Percentiles rank a stretch among this genome's conserved stretches.
Conservation (phyloP, 2,113 vertebrate species). For the Sitta europaea region DNA sequence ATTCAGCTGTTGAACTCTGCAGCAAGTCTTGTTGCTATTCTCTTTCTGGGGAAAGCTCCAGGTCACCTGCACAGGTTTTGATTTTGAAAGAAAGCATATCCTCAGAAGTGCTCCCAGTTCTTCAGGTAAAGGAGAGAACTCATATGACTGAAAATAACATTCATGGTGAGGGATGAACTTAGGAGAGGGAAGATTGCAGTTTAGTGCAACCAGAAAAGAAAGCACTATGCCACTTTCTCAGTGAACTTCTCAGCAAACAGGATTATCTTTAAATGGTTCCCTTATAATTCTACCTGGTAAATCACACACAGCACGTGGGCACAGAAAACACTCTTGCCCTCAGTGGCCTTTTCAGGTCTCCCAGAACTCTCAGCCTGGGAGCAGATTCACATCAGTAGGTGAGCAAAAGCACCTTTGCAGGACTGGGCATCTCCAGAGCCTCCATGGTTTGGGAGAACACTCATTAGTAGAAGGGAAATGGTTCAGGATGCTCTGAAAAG, state of each 20-base stretch:
- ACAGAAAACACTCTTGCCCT: background rate
- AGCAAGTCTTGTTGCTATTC: background rate
- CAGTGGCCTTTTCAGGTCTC: background rate
- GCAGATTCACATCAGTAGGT: background rate
- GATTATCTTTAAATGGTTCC: background rate
- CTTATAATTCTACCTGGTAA: background rate
- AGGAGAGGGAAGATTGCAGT: background rate
- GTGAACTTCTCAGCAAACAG: background rate
- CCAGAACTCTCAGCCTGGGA: background rate
- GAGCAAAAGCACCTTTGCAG: background rate
- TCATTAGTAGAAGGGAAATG: background rate
- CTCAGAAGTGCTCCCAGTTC: background rate
- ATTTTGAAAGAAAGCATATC: background rate
- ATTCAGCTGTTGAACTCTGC: background rate
- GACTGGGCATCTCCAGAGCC: background rate
- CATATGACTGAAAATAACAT: background rate
- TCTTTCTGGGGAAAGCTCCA: background rate
- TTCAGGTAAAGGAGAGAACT: background rate
- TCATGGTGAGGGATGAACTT: no score
- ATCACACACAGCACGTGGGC: rapidly evolving
- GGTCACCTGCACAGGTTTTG: background rate
- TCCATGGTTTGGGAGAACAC: background rate
- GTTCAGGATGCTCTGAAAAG: background rate
- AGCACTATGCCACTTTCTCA: background rate
- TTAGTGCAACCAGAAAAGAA: background rate